A percentile compares a stretch with the other conserved stretches of the same genome.
phyloP scores from a whole-genome alignment of 2,888 invertebrate genomes.

The Phragmatobia fuliginosa region DNA sequence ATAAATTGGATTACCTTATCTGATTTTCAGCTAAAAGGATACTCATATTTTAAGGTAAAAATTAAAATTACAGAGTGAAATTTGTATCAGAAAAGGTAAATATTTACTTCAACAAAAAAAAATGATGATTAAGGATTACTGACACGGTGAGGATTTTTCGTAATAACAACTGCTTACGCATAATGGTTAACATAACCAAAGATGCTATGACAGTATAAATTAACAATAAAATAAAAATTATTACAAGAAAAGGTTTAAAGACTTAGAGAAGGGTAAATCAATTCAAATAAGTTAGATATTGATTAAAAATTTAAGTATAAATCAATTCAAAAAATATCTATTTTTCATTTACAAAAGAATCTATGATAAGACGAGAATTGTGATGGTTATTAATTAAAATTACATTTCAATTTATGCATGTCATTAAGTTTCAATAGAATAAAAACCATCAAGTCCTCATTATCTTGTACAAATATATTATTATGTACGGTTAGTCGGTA shows the following conservation, averaged over 20 bases:
- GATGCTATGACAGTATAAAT: not conserved
- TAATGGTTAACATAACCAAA: not conserved
- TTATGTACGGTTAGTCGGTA: no score
- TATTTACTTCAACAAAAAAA: slow-evolving; percentile 17
- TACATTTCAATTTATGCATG: no score
- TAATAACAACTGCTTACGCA: slow-evolving; percentile 17
- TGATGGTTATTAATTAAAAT: no score
- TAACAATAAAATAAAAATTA: not conserved
- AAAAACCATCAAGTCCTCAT: no score
- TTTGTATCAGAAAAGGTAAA: slow-evolving; percentile 13
- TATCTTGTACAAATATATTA: no score
- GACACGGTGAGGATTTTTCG: slow-evolving; percentile 10
- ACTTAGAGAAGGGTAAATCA: no score
- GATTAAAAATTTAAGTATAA: no score
- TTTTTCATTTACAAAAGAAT: not conserved
- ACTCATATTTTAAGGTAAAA: slow-evolving; percentile 24
- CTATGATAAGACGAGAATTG: not conserved
- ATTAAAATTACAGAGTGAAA: slow-evolving; percentile 8
- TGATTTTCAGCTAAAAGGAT: slow-evolving; percentile 25
- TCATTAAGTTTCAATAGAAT: no score
- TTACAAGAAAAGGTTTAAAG: not conserved
- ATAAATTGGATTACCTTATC: slow-evolving; percentile 44
- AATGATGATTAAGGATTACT: slow-evolving; percentile 15
- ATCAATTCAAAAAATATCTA: not conserved
- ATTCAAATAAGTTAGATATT: not conserved